phyloP scores from a whole-genome alignment of 1,140 invertebrate species.

The Drosophila sulfurigaster region DNA sequence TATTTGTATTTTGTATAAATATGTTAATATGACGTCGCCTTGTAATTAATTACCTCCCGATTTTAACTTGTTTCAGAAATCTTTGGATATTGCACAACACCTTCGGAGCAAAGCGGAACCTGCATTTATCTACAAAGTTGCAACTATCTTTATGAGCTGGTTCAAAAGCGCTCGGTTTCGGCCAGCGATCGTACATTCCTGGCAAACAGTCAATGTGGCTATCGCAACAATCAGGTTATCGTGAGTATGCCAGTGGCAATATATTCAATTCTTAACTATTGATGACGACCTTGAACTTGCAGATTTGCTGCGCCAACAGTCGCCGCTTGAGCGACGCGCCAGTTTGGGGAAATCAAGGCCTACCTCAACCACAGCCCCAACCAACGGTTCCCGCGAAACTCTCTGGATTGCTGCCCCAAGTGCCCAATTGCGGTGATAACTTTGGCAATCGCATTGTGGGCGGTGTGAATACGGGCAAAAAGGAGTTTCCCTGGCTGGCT shows the following conservation, averaged over 20 bases:
- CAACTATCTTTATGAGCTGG: slow-evolving; percentile 53
- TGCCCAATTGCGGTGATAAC: slow-evolving; percentile 78
- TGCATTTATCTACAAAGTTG: slow-evolving; percentile 63
- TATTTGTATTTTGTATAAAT: slow-evolving; percentile 1
- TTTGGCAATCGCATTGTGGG: slow-evolving; percentile 87
- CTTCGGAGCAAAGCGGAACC: slow-evolving; percentile 43
- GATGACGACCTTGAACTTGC: not conserved
- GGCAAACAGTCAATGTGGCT: slow-evolving; percentile 63
- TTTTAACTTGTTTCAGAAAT: slow-evolving; percentile 43
- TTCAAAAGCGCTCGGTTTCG: slow-evolving; percentile 35
- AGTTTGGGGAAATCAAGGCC: slow-evolving; percentile 45
- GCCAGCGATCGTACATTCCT: slow-evolving; percentile 38
- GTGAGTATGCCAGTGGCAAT: slow-evolving; percentile 39
- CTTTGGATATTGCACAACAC: slow-evolving; percentile 67
- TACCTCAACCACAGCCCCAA: slow-evolving; percentile 14
- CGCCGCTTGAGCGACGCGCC: slow-evolving; percentile 27
- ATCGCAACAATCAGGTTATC: slow-evolving; percentile 55
- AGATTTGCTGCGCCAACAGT: slow-evolving; percentile 70
- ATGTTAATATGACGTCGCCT: not conserved
- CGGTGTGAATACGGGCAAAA: slow-evolving; percentile 87
- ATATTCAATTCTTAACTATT: not conserved
- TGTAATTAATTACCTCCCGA: slow-evolving; percentile 8
- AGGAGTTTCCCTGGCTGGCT: slow-evolving; percentile 90
- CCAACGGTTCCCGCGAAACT: not conserved
- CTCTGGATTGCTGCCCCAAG: slow-evolving; percentile 53